A percentile compares a stretch with the other conserved stretches of the same genome.
Evolutionary conservation across 2,888 invertebrate species (phyloP).

Genomic region (Polymixis lichenea): DNA sequence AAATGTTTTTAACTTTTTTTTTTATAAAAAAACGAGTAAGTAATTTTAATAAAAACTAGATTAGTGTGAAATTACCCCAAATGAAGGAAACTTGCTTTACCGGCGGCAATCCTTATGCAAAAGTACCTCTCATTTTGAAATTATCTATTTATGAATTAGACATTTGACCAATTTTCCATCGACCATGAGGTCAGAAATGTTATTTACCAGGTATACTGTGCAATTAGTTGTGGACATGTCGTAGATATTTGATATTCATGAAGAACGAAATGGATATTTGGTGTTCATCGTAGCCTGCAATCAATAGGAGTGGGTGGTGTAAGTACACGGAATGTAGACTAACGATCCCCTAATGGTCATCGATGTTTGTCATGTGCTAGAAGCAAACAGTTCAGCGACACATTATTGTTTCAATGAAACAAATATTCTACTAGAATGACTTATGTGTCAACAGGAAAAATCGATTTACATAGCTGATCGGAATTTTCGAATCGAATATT

Average conservation of each 20-base stretch:
- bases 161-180: constrained; percentile 40
- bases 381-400: constrained; percentile 51
- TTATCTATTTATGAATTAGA: constrained; percentile 20
- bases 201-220: constrained; percentile 47
- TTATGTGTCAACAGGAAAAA: constrained; percentile 11
- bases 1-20: not conserved
- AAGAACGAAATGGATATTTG: constrained; percentile 69
- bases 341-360: constrained; percentile 69
- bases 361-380: constrained; percentile 52
- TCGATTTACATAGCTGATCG: constrained; percentile 15
- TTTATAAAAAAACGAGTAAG: too few species aligned
- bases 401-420: constrained; percentile 43
- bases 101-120: not conserved
- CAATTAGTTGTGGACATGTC: constrained; percentile 42
- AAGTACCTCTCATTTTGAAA: constrained; percentile 9
- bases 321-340: constrained; percentile 47
- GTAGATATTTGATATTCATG: constrained; percentile 66
- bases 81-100: not conserved
- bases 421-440: constrained; percentile 30
- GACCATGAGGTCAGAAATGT: constrained; percentile 34
- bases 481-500: constrained; percentile 1
- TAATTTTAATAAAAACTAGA: not conserved
- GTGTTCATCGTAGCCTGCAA: constrained; percentile 61
- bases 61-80: not conserved
- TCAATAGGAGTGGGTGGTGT: constrained; percentile 64